Evolutionary conservation across 2,888 invertebrate genomes (phyloP).

Genomic region (Drosophila affinis): DNA sequence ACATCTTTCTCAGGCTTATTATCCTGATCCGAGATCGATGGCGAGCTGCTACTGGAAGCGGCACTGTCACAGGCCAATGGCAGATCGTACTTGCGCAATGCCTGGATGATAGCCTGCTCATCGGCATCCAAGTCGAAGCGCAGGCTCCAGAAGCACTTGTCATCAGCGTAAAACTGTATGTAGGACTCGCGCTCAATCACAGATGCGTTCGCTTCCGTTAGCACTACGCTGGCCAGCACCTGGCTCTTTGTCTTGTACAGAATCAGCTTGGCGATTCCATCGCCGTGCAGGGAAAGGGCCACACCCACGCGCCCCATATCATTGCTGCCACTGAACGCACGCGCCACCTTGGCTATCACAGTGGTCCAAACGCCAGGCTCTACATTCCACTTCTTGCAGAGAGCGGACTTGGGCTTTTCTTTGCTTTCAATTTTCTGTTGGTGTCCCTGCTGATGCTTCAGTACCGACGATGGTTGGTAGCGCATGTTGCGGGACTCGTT

Average conservation of each 20-base stretch:
- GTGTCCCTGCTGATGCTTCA: not conserved
- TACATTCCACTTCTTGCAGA: constrained; percentile 29
- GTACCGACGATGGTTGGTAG: constrained; percentile 1
- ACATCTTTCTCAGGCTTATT: not conserved
- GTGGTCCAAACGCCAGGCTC: constrained; percentile 30
- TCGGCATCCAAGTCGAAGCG: constrained; percentile 82
- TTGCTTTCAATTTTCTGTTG: not conserved
- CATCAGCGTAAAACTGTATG: constrained; percentile 84
- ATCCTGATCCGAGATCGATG: not conserved
- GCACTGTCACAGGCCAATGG: constrained; percentile 13
- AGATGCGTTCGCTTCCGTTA: constrained; percentile 38
- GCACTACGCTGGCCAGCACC: constrained; percentile 57
- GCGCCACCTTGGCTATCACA: constrained; percentile 50
- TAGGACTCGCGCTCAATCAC: constrained; percentile 65
- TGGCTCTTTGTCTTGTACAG: constrained; percentile 67
- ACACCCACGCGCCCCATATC: constrained; percentile 83
- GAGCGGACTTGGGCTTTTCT: constrained; percentile 26
- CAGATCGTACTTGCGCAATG: constrained; percentile 23
- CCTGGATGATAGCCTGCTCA: constrained; percentile 42
- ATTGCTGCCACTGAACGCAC: constrained; percentile 36
- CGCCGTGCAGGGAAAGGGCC: constrained; percentile 82
- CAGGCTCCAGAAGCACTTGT: constrained; percentile 85
- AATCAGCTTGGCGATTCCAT: constrained; percentile 60
- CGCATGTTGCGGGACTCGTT: constrained; percentile 10
- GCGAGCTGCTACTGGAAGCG: not conserved